Conservation (phyloP, 2,113 vertebrate species). For the Thryonomys swinderianus region DNA sequence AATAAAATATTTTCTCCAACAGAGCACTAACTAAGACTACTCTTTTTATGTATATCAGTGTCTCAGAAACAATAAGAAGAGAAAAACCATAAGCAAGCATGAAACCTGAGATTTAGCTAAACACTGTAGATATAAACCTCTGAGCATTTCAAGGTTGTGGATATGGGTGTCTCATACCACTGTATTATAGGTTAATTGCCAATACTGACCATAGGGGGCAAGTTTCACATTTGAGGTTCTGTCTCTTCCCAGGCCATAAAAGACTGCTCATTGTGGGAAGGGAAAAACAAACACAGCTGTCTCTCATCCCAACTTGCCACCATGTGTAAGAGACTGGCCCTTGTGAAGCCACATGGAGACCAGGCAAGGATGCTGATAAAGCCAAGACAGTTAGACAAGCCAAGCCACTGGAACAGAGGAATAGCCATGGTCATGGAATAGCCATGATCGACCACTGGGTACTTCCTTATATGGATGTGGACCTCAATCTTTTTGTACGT, state of each 20-base stretch:
- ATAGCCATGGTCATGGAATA: neutral
- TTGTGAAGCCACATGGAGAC: neutral
- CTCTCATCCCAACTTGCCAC: neutral
- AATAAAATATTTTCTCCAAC: too few species aligned
- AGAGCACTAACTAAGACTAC: neutral
- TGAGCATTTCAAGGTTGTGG: neutral
- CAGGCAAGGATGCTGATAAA: neutral
- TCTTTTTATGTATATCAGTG: neutral
- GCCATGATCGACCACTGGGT: neutral
- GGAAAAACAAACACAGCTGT: slow-evolving; percentile 3
- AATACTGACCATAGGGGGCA: neutral
- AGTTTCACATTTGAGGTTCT: neutral
- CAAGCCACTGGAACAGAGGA: neutral
- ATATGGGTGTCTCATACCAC: neutral
- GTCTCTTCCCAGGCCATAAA: neutral
- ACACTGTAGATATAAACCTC: neutral
- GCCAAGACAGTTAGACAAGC: neutral
- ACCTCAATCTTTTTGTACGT: neutral
- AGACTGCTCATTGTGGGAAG: neutral
- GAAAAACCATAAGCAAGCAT: neutral
- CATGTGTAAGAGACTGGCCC: neutral
- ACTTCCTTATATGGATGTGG: neutral
- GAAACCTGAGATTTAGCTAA: neutral
- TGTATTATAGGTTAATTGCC: neutral
- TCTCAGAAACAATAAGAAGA: neutral